A percentile compares a stretch with the other conserved stretches of the same genome.
Evolutionary conservation across 2,797 vertebrate genomes (phyloP).

Genomic region (Scyliorhinus canicula): DNA sequence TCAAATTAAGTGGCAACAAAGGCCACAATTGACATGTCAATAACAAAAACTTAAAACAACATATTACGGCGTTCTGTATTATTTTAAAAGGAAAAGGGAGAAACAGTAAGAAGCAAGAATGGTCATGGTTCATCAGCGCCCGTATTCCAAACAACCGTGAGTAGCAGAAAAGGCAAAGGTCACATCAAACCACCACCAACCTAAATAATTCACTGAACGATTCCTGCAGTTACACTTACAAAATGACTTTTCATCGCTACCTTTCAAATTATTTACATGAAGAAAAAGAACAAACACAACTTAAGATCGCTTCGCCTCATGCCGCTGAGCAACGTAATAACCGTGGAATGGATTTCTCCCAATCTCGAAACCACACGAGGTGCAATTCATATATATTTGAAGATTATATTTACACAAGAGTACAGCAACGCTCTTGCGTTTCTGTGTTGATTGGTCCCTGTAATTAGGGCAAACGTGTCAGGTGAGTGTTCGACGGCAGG

Average conservation of each 20-base stretch:
- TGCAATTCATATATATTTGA: background rate
- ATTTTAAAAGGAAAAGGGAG: background rate
- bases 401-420: background rate
- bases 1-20: too few species aligned
- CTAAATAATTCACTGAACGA: background rate
- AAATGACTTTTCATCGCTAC: background rate
- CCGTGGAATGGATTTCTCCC: background rate
- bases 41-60: background rate
- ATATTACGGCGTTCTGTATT: background rate
- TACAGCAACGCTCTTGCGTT: background rate
- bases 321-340: background rate
- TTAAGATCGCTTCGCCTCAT: background rate
- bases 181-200: background rate
- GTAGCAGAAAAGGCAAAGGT: background rate
- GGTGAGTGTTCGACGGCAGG: background rate
- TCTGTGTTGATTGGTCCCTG: background rate
- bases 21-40: background rate
- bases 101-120: background rate
- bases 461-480: background rate
- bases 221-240: background rate
- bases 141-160: background rate
- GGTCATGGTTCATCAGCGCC: background rate
- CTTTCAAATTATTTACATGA: constrained; percentile 13
- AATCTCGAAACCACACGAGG: background rate
- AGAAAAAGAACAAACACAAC: background rate